phyloP scores from a whole-genome alignment of 1,140 invertebrate species.

The Drosophila pachea region DNA sequence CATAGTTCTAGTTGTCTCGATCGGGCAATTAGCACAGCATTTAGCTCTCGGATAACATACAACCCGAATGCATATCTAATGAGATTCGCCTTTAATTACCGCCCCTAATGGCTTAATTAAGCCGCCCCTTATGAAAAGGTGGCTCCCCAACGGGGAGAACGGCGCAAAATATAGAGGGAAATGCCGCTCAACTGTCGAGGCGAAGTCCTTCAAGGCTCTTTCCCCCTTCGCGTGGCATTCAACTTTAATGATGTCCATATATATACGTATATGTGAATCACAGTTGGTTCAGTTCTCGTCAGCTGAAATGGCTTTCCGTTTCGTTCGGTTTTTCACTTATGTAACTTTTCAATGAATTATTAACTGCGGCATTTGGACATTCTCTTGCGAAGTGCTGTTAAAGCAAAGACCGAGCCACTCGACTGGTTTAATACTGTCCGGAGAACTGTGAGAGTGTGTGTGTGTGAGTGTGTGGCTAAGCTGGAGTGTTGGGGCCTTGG shows the following conservation, averaged over 20 bases:
- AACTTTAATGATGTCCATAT: no score
- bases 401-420: conserved; percentile 5
- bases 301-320: neutral
- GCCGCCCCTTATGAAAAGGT: conserved; percentile 9
- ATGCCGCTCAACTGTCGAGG: conserved; percentile 17
- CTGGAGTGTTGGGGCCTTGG: neutral
- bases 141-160: conserved; percentile 6
- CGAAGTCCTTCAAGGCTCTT: no score
- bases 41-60: conserved; percentile 15
- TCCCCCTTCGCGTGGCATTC: no score
- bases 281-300: conserved; percentile 56
- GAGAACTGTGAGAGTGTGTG: neutral
- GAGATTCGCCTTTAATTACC: conserved; percentile 32
- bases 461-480: neutral
- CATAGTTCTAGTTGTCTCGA: conserved; percentile 17
- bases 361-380: conserved; percentile 58
- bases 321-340: conserved; percentile 27
- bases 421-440: conserved; percentile 30
- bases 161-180: neutral
- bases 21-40: conserved; percentile 37
- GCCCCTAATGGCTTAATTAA: conserved; percentile 56
- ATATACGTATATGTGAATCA: neutral
- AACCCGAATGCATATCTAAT: neutral
- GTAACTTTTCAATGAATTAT: conserved; percentile 53
- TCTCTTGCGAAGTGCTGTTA: conserved; percentile 43